These are phyloP conservation scores for Drosophila melanosoma DNA, from an alignment of 2,888 invertebrate genomes.

Conservation along the genomic window DNA sequence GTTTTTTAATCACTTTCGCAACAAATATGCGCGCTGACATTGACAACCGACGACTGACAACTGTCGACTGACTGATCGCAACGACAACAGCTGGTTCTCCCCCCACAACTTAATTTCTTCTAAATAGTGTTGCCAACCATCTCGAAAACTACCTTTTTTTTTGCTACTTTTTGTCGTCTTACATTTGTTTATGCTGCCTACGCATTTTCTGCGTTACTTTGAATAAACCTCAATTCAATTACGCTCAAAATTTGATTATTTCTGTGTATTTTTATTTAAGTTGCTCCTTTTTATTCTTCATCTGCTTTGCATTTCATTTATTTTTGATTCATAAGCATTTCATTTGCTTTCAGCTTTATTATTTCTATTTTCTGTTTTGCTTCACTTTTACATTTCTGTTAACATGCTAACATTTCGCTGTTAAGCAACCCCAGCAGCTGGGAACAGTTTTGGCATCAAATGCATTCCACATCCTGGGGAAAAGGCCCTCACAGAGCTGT, in stretches of 20 bases:
- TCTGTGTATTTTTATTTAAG: slow-evolving; percentile 1
- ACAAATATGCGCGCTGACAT: slow-evolving; percentile 45
- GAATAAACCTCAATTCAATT: not conserved
- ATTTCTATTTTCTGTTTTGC: not conserved
- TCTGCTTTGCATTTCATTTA: not conserved
- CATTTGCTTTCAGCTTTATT: not conserved
- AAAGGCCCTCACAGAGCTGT: slow-evolving; percentile 7
- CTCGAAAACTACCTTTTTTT: not conserved
- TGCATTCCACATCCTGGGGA: slow-evolving; percentile 13
- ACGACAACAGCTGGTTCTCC: not conserved
- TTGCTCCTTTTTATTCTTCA: no score
- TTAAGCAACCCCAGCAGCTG: slow-evolving; percentile 13
- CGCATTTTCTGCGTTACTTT: not conserved
- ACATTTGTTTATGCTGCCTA: not conserved
- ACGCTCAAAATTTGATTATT: not conserved
- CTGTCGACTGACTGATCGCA: slow-evolving; percentile 5
- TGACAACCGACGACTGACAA: slow-evolving; percentile 28
- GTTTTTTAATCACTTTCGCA: slow-evolving; percentile 65
- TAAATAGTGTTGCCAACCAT: slow-evolving; percentile 1
- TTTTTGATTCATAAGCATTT: not conserved
- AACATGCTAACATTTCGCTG: slow-evolving; percentile 3
- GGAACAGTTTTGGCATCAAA: slow-evolving; percentile 40
- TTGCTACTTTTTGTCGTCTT: not conserved
- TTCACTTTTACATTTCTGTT: not conserved
- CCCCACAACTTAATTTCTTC: no score